Base-by-base conservation (phyloP, 1,140 invertebrate species). In the Trigoniulus corallinus region DNA sequence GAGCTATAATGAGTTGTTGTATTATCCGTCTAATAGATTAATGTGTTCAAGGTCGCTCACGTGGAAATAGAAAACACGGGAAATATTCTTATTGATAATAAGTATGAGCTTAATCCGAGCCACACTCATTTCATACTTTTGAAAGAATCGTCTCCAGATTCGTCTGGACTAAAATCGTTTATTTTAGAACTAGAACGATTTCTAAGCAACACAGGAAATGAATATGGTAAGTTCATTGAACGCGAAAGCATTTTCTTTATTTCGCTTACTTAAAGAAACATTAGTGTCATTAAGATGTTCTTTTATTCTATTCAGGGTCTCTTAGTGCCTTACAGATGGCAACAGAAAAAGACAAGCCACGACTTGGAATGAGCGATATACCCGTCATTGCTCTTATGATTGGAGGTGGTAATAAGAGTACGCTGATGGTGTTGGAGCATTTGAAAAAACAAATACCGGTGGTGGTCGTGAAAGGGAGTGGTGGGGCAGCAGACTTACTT, bases 351-450 rank as follows among this genome's bases (percentile, higher is more conserved):
- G 53, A 46, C n/a, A 54, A 52, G 15, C 43, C 45, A 48, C 39
- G 34, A 13, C 24, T 54, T 15, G 42, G 37, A 3, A 37, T 52
- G 18, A 51, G 44, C 39, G 56, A 59, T 37, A 60, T 67, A 1
- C 69, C 69, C 7, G 62, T 72, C 13, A 61, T 72, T 1, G 65
- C 63, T 12, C 53, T 71, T 15, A 53, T 72, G 22, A 62, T 72
- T 20, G 66, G 70, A 53, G 69, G 68, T 2, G 64, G 63, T 10
- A 62, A 64, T 26, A 53, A 59, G n/a, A 61, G 61, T 40, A 64
- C 69, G 3, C 58, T 67, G 20, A 58, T 67, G 18, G 61, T 67
- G 4, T 51, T 70, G 12, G 64, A 62, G 42, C 63, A 67, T 53
- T 56, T 72, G 12, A 64, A 63, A 25, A 61, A 65, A 24, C 62